Percentiles rank a stretch among this genome's conserved stretches.
Conservation (phyloP, 2,113 vertebrate genomes). For the Notarius lentiginosus region DNA sequence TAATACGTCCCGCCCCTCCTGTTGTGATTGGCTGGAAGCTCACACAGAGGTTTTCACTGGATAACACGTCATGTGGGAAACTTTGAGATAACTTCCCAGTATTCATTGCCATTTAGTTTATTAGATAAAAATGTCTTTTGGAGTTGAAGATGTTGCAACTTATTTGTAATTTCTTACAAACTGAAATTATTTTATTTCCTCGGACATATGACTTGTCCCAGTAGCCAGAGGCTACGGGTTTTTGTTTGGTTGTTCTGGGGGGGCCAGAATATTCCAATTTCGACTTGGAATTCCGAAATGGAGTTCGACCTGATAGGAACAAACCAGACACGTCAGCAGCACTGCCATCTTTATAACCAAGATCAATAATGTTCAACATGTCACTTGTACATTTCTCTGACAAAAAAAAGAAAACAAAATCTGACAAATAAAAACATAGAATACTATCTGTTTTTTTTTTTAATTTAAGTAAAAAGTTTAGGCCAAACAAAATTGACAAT, state of each 20-base stretch:
- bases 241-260: too few relatives aligned
- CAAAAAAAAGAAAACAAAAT: neutral
- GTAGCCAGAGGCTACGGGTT: neutral
- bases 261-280: neutral
- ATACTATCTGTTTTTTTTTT: neutral
- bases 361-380: neutral
- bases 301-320: neutral
- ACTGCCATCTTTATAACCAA: neutral
- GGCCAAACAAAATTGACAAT: neutral
- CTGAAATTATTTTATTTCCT: neutral
- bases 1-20: constrained; percentile 3
- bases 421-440: too few relatives aligned
- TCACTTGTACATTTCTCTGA: neutral
- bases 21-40: constrained; percentile 16
- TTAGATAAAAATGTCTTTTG: neutral
- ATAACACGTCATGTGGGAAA: neutral
- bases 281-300: neutral
- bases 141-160: neutral
- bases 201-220: neutral
- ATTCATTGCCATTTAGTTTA: too few relatives aligned
- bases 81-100: too few relatives aligned
- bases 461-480: neutral
- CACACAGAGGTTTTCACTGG: neutral
- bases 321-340: constrained; percentile 2
- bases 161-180: neutral